Base-by-base conservation (phyloP, 2,888 invertebrate species). In the Neuroscelio doddi region DNA sequence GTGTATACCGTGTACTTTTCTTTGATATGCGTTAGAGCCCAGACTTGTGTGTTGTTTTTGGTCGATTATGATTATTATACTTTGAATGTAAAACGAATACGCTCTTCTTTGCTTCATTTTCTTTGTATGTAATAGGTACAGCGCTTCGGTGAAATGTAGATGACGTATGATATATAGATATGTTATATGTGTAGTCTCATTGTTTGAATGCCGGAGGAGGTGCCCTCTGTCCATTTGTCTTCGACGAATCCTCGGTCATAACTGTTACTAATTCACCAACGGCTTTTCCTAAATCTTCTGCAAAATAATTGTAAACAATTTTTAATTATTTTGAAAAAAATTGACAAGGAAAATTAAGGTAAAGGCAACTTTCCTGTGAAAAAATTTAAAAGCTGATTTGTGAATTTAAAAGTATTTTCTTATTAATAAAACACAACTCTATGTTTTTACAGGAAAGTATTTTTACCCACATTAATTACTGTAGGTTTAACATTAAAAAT, bases 221-320 rank as follows among this genome's bases (percentile, higher is more conserved):
- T 16, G 79, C 76, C 65, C 81, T 73, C 61, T 80, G 79, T 30
- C 82, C 82, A 50, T 83, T 83, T 49, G 79, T 73, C 50, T 73
- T 77, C 41, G 74, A 57, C 51, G 57, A 68, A 56, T 95, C 94
- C 80, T 95, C 92, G 36, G 92, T 93, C 90, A 96, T 95, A 49
- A 94, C 95, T 39, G 93, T 93, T 69, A 96, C 96, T 78, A 96
- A 87, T 80, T 93, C 92, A 79, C 94, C 94, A 73, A 96, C 93
- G 59, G 94, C 95, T 85, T 92, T 91, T 57, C 94, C 94, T 71
- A 96, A 88, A 85, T 95, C 94, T 83, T 93, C 94, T 91, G 87
- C 42, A 86, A 87, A 53, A 49, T 34, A 9, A 44, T 3, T 32
- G 3, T 1, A 21, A 36, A 21, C n/a, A 15, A 10, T 41, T 14